Conservation (phyloP, 2,888 invertebrate genomes). For the Mythimna pallens region DNA sequence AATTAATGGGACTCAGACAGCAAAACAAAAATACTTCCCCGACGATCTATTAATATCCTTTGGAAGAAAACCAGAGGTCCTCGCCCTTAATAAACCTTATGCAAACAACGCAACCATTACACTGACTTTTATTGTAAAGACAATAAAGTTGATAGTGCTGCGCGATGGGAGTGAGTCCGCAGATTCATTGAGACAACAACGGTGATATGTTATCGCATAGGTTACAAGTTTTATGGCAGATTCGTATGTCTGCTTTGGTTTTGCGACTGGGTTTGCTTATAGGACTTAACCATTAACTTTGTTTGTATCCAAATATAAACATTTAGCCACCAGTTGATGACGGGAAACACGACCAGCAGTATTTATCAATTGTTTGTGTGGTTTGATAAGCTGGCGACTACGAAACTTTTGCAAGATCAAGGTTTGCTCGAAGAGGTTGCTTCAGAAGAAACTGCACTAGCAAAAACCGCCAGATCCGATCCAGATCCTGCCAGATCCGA, state of each 20-base stretch:
- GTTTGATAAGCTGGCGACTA: no score
- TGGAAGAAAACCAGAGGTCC: slow-evolving; percentile 74
- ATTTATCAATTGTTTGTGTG: neutral
- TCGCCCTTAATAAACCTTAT: slow-evolving; percentile 60
- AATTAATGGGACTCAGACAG: slow-evolving; percentile 44
- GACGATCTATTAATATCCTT: slow-evolving; percentile 50
- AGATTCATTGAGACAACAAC: slow-evolving; percentile 69
- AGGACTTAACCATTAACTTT: neutral
- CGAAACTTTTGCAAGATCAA: no score
- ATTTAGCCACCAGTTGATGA: neutral
- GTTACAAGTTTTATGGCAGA: slow-evolving; percentile 56
- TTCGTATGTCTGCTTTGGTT: slow-evolving; percentile 25
- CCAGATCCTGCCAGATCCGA: no score
- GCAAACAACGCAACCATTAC: neutral
- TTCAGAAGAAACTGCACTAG: no score
- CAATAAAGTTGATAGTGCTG: slow-evolving; percentile 25
- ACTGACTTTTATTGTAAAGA: slow-evolving; percentile 6
- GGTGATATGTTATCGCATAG: slow-evolving; percentile 60
- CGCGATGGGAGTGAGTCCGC: slow-evolving; percentile 10
- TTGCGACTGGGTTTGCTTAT: slow-evolving; percentile 15
- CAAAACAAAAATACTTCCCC: slow-evolving; percentile 53
- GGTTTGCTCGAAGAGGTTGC: no score
- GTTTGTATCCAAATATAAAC: neutral
- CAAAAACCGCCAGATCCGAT: no score
- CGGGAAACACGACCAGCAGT: neutral